Base-by-base conservation (phyloP, 2,888 invertebrate genomes). In the Melinopterus prodromus region DNA sequence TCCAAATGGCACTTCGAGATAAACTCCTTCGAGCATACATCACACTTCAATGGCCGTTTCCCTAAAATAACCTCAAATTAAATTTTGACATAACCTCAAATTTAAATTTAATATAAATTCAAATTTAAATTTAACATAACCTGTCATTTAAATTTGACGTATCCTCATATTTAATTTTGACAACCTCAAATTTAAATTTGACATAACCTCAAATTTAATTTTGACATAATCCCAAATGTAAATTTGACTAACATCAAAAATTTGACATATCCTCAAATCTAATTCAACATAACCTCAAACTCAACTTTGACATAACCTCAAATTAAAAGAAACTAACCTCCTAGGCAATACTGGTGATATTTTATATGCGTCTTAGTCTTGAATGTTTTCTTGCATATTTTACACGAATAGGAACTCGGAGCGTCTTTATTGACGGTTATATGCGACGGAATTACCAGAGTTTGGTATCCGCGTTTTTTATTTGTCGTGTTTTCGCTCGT, bases 1-100 rank as follows among this genome's bases (percentile, higher is more conserved):
- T 94, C 93, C 83, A 92, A 92, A 87, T 96, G 96, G 0, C 94
- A 93, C 79, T 92, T 92, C 6, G 93, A 92, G 2, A 93, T 92
- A 87, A 96, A 96, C 77, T 91, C 91, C 91, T 94, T 90, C 12
- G 88, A 88, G 82, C 92, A 92, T 16, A 89, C 84, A 5, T 88
- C 87, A 85, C 92, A 92, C 81, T 89, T 88, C 81, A 90, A 90
- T 0, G 92, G 91, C 83, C 90, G 91, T 16, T 89, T 82, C n/a
- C 84, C 89, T 88, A 53, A 69, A 78, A 81, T 26, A 26, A 26
- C 26, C 26, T 26, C 26, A 5, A 71, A 80, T 37, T 26, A 53
- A 53, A 53, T 3, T 9, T 53, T 7, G 53, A 53, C 53, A 53
- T 53, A 53, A 53, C 53, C 53, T 53, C 7, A 2, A 53, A 53